These are phyloP conservation scores for Glyphotaelius pellucidus DNA, from an alignment of 2,888 invertebrate species.

Conservation along the genomic window DNA sequence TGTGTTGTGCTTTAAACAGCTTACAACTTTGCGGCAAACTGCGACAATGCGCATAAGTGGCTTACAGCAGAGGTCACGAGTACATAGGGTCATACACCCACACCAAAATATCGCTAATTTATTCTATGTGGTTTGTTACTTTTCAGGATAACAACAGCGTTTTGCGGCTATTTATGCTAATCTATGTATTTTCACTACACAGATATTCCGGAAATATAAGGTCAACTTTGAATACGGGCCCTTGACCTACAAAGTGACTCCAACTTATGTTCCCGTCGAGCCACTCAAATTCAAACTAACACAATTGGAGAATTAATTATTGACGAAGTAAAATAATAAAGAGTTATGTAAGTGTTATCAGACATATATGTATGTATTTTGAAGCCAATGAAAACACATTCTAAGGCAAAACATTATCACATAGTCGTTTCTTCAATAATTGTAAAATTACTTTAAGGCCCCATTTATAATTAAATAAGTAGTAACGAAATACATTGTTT, in stretches of 20 bases:
- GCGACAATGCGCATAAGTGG: slow-evolving; percentile 17
- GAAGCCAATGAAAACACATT: neutral
- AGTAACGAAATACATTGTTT: no score
- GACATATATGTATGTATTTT: neutral
- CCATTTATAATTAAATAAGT: no score
- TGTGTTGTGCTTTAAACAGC: neutral
- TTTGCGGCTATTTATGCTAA: neutral
- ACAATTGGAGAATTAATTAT: slow-evolving; percentile 68
- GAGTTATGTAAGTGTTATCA: neutral
- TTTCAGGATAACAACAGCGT: neutral
- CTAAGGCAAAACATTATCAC: neutral
- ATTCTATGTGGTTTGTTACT: neutral
- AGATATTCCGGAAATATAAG: slow-evolving; percentile 85
- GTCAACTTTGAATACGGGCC: slow-evolving; percentile 83
- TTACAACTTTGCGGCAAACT: slow-evolving; percentile 23
- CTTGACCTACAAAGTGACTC: slow-evolving; percentile 83
- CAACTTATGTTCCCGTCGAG: slow-evolving; percentile 85
- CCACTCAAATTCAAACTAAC: slow-evolving; percentile 83
- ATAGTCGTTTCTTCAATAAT: no score
- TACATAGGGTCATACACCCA: neutral
- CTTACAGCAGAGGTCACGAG: slow-evolving; percentile 10
- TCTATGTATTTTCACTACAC: slow-evolving; percentile 64
- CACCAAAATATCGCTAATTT: neutral
- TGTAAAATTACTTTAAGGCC: no score
- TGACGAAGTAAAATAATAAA: neutral